phyloP scores from a whole-genome alignment of 1,140 invertebrate species.

The Lordiphosa clarofinis region DNA sequence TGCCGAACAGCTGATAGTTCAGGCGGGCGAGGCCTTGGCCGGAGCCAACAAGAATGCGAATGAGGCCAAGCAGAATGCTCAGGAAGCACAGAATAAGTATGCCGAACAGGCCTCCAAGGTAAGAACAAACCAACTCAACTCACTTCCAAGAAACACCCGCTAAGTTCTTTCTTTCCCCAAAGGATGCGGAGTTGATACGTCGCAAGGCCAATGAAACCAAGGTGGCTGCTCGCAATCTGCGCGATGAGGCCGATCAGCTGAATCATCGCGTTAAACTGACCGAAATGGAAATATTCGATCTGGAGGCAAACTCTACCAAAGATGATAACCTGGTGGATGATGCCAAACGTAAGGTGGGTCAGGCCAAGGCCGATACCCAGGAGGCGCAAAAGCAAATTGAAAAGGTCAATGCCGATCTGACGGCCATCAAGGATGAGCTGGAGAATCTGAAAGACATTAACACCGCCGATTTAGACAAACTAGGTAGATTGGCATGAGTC shows the following conservation, averaged over 20 bases:
- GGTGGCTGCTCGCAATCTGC: constrained; percentile 86
- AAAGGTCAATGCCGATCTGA: constrained; percentile 88
- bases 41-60: constrained; percentile 90
- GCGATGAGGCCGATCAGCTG: constrained; percentile 88
- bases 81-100: constrained; percentile 87
- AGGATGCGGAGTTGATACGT: constrained; percentile 88
- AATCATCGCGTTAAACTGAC: constrained; percentile 85
- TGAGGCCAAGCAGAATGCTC: constrained; percentile 87
- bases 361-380: constrained; percentile 90
- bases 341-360: constrained; percentile 88
- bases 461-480: constrained; percentile 84
- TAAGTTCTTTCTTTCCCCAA: not conserved
- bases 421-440: constrained; percentile 89
- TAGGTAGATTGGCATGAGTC: constrained; percentile 75
- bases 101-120: constrained; percentile 88
- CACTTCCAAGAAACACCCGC: not conserved
- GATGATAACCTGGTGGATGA: constrained; percentile 88
- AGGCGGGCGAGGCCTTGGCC: constrained; percentile 84
- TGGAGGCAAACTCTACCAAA: constrained; percentile 87
- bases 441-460: constrained; percentile 89
- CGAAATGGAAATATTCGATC: constrained; percentile 84
- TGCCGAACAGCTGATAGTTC: constrained; percentile 82
- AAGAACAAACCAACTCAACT: constrained; percentile 51
- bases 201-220: constrained; percentile 88
- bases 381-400: constrained; percentile 90